Conservation (phyloP, 2,113 vertebrate species). For the Protomyctophum bolini region DNA sequence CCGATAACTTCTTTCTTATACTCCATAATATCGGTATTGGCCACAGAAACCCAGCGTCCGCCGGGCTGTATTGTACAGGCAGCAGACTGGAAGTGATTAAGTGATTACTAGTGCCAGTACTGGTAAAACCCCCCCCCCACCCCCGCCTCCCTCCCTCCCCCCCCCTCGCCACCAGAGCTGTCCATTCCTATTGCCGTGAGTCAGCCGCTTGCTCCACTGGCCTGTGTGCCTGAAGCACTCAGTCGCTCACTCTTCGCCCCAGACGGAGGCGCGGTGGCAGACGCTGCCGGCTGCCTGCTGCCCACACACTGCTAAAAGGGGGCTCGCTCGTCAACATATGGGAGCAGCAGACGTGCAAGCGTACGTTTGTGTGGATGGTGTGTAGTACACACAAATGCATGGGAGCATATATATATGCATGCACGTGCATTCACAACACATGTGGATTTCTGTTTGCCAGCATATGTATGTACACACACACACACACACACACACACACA, state of each 20-base stretch:
- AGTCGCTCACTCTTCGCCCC: not conserved
- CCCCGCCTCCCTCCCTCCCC: too few species aligned
- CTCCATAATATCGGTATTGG: too few species aligned
- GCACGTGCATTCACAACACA: not conserved
- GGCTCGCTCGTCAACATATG: too few species aligned
- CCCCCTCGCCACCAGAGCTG: constrained; percentile 37
- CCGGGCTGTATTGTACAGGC: constrained; percentile 40
- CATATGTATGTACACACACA: too few species aligned
- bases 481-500: too few species aligned
- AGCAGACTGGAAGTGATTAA: constrained; percentile 63
- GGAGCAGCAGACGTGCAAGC: too few species aligned
- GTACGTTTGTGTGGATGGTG: not conserved
- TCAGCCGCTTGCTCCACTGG: constrained; percentile 9
- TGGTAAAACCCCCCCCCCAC: constrained; percentile 43
- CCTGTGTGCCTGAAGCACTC: constrained; percentile 24
- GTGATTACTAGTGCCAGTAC: constrained; percentile 33
- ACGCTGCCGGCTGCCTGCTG: constrained; percentile 12
- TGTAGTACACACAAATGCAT: constrained; percentile 2
- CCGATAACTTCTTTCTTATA: too few species aligned
- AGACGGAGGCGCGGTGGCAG: constrained; percentile 12
- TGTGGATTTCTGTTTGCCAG: too few species aligned
- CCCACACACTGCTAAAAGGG: constrained; percentile 3
- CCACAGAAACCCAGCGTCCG: not conserved
- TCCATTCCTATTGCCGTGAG: constrained; percentile 45
- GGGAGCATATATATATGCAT: not conserved